phyloP scores from a whole-genome alignment of 2,113 vertebrate species.

The Herpetotheres cachinnans region DNA sequence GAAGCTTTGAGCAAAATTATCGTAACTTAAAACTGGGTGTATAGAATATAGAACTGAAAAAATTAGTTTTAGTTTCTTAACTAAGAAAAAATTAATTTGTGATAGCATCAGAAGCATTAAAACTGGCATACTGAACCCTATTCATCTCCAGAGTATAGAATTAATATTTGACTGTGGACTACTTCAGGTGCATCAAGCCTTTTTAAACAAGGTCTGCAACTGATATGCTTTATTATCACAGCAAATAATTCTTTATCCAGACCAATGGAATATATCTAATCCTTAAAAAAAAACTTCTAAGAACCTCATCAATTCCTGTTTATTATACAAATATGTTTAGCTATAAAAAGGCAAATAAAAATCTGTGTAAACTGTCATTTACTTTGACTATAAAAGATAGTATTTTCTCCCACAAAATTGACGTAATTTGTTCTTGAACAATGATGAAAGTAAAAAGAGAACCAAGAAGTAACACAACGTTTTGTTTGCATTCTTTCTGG shows the following conservation, averaged over 20 bases:
- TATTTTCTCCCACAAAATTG: neutral
- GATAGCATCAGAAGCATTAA: neutral
- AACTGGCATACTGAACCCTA: neutral
- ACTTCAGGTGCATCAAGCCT: neutral
- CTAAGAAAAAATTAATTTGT: neutral
- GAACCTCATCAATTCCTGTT: neutral
- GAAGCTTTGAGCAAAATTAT: neutral
- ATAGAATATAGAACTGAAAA: neutral
- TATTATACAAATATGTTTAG: neutral
- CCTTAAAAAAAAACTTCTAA: neutral
- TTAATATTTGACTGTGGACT: neutral
- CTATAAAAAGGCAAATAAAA: neutral
- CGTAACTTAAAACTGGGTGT: neutral
- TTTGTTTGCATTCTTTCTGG: neutral
- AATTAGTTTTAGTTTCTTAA: neutral
- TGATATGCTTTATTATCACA: neutral
- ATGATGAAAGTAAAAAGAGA: neutral
- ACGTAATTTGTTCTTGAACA: neutral
- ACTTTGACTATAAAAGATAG: neutral
- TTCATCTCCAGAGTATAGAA: neutral
- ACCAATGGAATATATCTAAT: neutral
- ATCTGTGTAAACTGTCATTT: neutral
- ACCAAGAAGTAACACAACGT: neutral
- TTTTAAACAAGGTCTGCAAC: neutral
- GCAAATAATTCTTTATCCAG: neutral